A percentile compares a stretch with the other conserved stretches of the same genome.
phyloP scores from a whole-genome alignment of 2,797 vertebrate genomes.

The Podarcis lilfordi region DNA sequence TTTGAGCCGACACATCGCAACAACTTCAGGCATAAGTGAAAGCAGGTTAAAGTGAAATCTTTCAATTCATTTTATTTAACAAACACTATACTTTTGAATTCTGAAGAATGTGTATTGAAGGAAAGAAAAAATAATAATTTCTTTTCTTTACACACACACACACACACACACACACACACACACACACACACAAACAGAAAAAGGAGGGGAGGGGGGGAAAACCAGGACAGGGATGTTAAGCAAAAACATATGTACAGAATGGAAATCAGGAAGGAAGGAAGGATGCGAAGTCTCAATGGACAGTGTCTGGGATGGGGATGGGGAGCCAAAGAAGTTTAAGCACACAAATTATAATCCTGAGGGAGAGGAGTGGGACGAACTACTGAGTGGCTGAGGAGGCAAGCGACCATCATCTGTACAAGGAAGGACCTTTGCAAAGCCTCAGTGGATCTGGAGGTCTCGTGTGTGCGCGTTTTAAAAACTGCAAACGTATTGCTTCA shows the following conservation, averaged over 20 bases:
- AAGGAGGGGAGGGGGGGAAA: too few relatives aligned
- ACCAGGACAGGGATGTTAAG: background rate
- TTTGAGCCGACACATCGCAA: background rate
- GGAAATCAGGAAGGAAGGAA: background rate
- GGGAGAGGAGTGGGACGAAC: constrained; percentile 28
- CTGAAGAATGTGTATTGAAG: background rate
- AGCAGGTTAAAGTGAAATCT: constrained; percentile 22
- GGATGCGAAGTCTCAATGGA: background rate
- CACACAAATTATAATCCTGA: constrained; percentile 75
- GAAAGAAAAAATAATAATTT: constrained; percentile 6
- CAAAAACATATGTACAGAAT: constrained; percentile 37
- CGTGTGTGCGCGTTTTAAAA: background rate
- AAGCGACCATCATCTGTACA: too few relatives aligned
- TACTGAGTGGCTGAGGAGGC: background rate
- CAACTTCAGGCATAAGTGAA: too few relatives aligned
- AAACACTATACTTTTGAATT: constrained; percentile 35
- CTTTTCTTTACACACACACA: constrained; percentile 14
- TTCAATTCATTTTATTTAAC: constrained; percentile 47
- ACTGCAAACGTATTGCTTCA: constrained; percentile 22
- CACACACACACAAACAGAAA: background rate
- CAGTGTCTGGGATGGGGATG: constrained; percentile 21
- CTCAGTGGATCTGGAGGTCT: background rate
- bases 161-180: background rate
- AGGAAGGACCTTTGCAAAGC: too few relatives aligned
- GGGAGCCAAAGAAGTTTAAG: constrained; percentile 36